Evolutionary conservation across 2,113 vertebrate genomes (phyloP).

Genomic region (Hydropotes inermis): DNA sequence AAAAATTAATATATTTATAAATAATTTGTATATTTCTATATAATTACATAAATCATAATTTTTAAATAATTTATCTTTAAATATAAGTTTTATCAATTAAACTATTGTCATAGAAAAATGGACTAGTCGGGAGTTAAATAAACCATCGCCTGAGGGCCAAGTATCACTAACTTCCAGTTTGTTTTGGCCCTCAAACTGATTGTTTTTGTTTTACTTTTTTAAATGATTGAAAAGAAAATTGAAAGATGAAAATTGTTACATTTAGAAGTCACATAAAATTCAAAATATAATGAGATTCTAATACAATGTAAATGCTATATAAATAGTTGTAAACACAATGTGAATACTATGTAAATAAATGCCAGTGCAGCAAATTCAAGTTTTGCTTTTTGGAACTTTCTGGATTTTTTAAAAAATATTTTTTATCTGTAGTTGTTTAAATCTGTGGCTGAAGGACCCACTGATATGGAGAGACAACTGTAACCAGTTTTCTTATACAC

Average conservation of each 20-base stretch:
- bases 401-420: background rate
- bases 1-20: background rate
- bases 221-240: background rate
- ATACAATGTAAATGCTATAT: background rate
- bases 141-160: background rate
- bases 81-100: background rate
- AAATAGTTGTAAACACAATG: background rate
- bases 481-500: background rate
- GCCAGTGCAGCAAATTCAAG: background rate
- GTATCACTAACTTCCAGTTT: background rate
- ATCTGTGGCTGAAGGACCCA: background rate
- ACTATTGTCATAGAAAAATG: background rate
- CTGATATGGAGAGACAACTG: background rate
- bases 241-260: background rate
- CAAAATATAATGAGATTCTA: background rate
- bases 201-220: background rate
- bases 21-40: background rate
- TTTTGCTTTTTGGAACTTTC: background rate
- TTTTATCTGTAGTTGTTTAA: background rate
- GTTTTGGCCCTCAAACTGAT: background rate
- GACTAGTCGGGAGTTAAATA: background rate
- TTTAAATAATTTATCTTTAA: background rate
- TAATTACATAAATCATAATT: background rate
- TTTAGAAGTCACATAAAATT: background rate
- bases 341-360: background rate